Conservation (phyloP, 2,797 vertebrate species). For the Allochrocebus solatus region DNA sequence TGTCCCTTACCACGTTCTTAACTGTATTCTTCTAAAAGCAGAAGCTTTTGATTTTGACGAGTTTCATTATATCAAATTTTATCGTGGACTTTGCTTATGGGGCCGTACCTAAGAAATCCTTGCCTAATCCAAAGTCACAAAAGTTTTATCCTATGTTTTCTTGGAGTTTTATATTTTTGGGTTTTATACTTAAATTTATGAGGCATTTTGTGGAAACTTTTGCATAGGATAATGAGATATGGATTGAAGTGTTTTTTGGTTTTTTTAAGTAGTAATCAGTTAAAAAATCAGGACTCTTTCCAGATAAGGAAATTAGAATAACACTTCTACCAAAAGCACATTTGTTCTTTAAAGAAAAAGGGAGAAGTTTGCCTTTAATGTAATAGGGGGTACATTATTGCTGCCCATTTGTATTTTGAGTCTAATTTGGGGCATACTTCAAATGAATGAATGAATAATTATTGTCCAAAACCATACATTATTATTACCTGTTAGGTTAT, state of each 20-base stretch:
- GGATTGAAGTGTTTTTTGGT: neutral
- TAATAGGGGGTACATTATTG: neutral
- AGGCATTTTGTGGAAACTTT: constrained; percentile 6
- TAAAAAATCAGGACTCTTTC: neutral
- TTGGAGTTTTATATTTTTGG: neutral
- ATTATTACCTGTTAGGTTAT: neutral
- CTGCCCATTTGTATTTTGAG: neutral
- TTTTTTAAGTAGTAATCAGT: neutral
- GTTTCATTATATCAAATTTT: neutral
- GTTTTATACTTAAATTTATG: neutral
- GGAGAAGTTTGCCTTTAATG: neutral
- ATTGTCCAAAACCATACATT: neutral
- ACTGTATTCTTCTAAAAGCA: neutral
- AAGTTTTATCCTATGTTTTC: neutral
- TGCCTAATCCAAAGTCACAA: neutral
- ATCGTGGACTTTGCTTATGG: neutral
- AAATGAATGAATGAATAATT: neutral
- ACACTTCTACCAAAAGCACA: neutral
- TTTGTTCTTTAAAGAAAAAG: constrained; percentile 30
- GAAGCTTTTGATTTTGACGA: constrained; percentile 1
- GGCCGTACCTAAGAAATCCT: neutral
- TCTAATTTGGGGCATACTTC: neutral
- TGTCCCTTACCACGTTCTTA: neutral
- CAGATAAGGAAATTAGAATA: constrained; percentile 21
- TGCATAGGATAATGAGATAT: neutral